phyloP scores from a whole-genome alignment of 2,888 invertebrate species.

The Muscina levida region DNA sequence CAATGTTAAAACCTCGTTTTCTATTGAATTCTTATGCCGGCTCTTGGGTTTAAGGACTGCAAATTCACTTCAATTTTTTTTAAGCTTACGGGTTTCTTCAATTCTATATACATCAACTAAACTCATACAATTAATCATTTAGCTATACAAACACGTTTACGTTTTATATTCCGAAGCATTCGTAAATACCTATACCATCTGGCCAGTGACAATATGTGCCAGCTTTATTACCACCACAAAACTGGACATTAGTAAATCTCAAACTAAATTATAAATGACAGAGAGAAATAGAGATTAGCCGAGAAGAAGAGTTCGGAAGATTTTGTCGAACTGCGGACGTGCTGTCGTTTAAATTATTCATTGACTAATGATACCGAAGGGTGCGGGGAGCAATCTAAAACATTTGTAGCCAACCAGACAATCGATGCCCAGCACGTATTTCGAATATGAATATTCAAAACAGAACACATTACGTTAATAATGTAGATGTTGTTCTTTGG shows the following conservation, averaged over 20 bases:
- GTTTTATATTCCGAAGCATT: neutral
- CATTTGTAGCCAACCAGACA: slow-evolving; percentile 2
- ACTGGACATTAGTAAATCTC: slow-evolving; percentile 19
- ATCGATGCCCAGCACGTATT: neutral
- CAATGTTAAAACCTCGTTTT: too few relatives aligned
- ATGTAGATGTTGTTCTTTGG: neutral
- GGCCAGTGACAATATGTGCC: neutral
- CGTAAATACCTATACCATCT: neutral
- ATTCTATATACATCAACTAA: too few relatives aligned
- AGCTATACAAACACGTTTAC: too few relatives aligned
- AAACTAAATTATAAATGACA: slow-evolving; percentile 15
- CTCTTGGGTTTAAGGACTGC: too few relatives aligned
- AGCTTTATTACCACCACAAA: too few relatives aligned
- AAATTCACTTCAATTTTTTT: too few relatives aligned
- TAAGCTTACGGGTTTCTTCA: too few relatives aligned
- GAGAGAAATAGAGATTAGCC: too few relatives aligned
- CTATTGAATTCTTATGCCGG: too few relatives aligned
- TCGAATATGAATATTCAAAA: neutral
- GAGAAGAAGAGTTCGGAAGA: too few relatives aligned
- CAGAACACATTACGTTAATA: slow-evolving; percentile 4
- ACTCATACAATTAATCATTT: too few relatives aligned
- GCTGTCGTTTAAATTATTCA: slow-evolving; percentile 19
- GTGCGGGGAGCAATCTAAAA: neutral
- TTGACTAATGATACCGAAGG: slow-evolving; percentile 1
- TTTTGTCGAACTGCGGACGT: neutral